A percentile compares a stretch with the other conserved stretches of the same genome.
Conservation (phyloP, 2,113 vertebrate genomes). For the Cebidichthys violaceus region DNA sequence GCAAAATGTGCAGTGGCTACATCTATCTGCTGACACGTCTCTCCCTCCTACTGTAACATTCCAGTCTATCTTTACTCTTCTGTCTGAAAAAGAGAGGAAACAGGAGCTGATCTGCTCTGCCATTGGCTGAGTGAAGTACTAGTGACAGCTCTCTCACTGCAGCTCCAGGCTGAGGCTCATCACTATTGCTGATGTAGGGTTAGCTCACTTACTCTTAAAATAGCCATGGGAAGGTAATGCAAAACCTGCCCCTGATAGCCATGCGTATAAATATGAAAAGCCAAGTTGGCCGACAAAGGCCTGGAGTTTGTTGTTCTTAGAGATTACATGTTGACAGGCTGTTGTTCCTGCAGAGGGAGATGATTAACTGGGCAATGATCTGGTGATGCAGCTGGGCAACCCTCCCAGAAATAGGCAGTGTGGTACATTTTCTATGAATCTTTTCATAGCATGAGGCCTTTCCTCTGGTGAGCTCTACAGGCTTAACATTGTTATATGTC, state of each 20-base stretch:
- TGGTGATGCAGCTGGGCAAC: slow-evolving; percentile 11
- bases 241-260: slow-evolving; percentile 38
- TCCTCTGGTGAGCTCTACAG: neutral
- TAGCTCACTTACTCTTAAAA: slow-evolving; percentile 58
- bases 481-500: neutral
- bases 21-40: slow-evolving; percentile 10
- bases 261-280: slow-evolving; percentile 51
- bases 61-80: slow-evolving; percentile 33
- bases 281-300: slow-evolving; percentile 3
- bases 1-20: neutral
- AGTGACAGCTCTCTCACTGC: slow-evolving; percentile 17
- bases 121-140: slow-evolving; percentile 19
- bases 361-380: slow-evolving; percentile 15
- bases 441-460: neutral
- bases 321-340: slow-evolving; percentile 45
- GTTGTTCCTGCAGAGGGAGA: slow-evolving; percentile 27
- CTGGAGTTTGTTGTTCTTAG: slow-evolving; percentile 53
- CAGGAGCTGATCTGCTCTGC: slow-evolving; percentile 3
- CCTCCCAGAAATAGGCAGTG: slow-evolving; percentile 25
- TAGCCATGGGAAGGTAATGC: slow-evolving; percentile 48
- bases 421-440: neutral
- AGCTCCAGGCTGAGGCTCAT: slow-evolving; percentile 22
- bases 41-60: slow-evolving; percentile 15
- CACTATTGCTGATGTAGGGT: slow-evolving; percentile 49
- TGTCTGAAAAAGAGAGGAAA: slow-evolving; percentile 17